Evolutionary conservation across 2,888 invertebrate genomes (phyloP).

Genomic region (Pinctada fucata): DNA sequence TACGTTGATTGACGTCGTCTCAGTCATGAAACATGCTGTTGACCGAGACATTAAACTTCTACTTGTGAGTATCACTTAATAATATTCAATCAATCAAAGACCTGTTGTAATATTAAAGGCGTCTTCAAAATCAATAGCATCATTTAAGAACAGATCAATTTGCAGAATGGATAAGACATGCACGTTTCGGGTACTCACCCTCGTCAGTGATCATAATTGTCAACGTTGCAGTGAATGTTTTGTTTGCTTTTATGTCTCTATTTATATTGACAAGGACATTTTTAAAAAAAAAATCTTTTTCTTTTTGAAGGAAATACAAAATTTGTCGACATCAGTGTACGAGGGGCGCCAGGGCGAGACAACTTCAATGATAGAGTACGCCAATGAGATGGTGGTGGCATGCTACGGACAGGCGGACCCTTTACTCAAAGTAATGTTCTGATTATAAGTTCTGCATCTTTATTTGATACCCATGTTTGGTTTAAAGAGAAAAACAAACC

Average conservation of each 20-base stretch:
- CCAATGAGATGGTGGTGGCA: not conserved
- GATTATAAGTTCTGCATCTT: not conserved
- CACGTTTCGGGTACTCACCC: too few relatives aligned
- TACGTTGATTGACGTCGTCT: not conserved
- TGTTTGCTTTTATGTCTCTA: too few relatives aligned
- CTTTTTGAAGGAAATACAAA: not conserved
- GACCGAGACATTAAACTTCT: not conserved
- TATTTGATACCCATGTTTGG: not conserved
- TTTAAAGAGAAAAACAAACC: too few relatives aligned
- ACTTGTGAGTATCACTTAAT: not conserved
- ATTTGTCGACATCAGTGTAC: not conserved
- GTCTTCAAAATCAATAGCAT: too few relatives aligned
- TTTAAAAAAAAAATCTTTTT: too few relatives aligned
- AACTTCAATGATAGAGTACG: not conserved
- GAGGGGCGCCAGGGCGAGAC: constrained; percentile 9
- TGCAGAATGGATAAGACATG: too few relatives aligned
- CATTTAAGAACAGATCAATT: too few relatives aligned
- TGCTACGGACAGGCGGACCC: not conserved
- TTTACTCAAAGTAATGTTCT: constrained; percentile 8
- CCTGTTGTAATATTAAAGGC: too few relatives aligned
- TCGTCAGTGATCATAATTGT: too few relatives aligned
- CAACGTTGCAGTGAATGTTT: too few relatives aligned
- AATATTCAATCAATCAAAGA: too few relatives aligned
- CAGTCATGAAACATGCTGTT: not conserved
- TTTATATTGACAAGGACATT: too few relatives aligned